Evolutionary conservation across 2,888 invertebrate species (phyloP).

Genomic region (Antitype chi): DNA sequence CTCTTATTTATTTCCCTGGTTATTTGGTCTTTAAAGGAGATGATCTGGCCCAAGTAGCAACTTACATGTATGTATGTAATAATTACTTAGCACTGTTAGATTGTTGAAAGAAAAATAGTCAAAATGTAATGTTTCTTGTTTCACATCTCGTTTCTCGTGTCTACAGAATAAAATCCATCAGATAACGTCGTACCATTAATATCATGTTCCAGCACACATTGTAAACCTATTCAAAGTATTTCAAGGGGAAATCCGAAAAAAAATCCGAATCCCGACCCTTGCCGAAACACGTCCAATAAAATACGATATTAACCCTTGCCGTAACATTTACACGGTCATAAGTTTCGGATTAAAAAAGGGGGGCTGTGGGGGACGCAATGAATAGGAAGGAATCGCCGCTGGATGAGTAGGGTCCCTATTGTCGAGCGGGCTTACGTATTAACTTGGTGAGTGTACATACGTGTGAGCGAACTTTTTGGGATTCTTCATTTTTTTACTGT

Average conservation of each 20-base stretch:
- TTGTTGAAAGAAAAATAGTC: background rate
- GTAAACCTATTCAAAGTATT: slow-evolving; percentile 64
- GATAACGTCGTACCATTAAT: slow-evolving; percentile 52
- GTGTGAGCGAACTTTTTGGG: slow-evolving; percentile 1
- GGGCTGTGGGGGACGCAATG: slow-evolving; percentile 70
- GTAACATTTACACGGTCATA: slow-evolving; percentile 86
- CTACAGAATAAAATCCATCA: slow-evolving; percentile 15
- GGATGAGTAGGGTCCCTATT: slow-evolving; percentile 78
- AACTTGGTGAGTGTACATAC: slow-evolving; percentile 64
- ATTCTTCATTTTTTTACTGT: background rate
- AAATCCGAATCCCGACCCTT: slow-evolving; percentile 68
- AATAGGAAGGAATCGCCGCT: slow-evolving; percentile 75
- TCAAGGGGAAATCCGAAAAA: slow-evolving; percentile 67
- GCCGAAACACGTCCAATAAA: slow-evolving; percentile 80
- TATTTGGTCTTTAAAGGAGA: too few species aligned
- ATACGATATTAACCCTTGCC: slow-evolving; percentile 85
- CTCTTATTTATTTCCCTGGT: too few species aligned
- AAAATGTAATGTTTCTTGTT: background rate
- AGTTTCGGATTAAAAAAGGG: slow-evolving; percentile 87
- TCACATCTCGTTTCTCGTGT: background rate
- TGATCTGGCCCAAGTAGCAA: too few species aligned
- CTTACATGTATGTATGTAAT: too few species aligned
- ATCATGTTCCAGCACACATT: slow-evolving; percentile 58
- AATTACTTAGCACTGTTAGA: background rate
- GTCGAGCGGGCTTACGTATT: slow-evolving; percentile 67